These are phyloP conservation scores for Lycaena phlaeas DNA, from an alignment of 2,888 invertebrate species.

Conservation along the genomic window DNA sequence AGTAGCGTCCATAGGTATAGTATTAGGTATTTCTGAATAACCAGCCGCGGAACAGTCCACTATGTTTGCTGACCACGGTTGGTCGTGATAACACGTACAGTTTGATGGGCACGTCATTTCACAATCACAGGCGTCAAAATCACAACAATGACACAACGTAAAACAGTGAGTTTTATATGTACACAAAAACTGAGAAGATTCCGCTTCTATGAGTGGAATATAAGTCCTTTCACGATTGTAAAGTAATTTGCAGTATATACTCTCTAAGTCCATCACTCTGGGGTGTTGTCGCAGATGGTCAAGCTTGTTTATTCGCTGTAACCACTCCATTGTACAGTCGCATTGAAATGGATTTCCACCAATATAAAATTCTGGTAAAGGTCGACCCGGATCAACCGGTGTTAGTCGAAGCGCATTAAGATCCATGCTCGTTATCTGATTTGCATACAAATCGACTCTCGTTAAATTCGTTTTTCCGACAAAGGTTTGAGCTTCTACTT, in stretches of 20 bases:
- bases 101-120: slow-evolving; percentile 96
- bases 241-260: slow-evolving; percentile 89
- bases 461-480: slow-evolving; percentile 90
- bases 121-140: slow-evolving; percentile 97
- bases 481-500: slow-evolving; percentile 91
- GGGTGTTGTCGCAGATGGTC: slow-evolving; percentile 89
- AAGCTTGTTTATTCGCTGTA: slow-evolving; percentile 90
- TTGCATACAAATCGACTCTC: slow-evolving; percentile 92
- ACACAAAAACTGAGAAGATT: slow-evolving; percentile 92
- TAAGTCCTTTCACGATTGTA: slow-evolving; percentile 89
- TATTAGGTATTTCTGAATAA: slow-evolving; percentile 86
- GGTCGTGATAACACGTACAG: slow-evolving; percentile 96
- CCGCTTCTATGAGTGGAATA: slow-evolving; percentile 88
- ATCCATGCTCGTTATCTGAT: slow-evolving; percentile 92
- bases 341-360: slow-evolving; percentile 96
- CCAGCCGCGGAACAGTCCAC: slow-evolving; percentile 90
- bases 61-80: slow-evolving; percentile 93
- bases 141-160: slow-evolving; percentile 95
- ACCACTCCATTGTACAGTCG: slow-evolving; percentile 96
- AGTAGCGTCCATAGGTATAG: slow-evolving; percentile 96
- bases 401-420: slow-evolving; percentile 88
- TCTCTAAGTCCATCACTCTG: slow-evolving; percentile 91
- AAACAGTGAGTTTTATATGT: slow-evolving; percentile 95
- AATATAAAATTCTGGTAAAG: slow-evolving; percentile 91
- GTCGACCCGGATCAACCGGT: slow-evolving; percentile 82